Evolutionary conservation across 1,140 invertebrate genomes (phyloP), one percentile per base, ranked within the genome.

Genomic region (Zaprionus tsacasi): DNA sequence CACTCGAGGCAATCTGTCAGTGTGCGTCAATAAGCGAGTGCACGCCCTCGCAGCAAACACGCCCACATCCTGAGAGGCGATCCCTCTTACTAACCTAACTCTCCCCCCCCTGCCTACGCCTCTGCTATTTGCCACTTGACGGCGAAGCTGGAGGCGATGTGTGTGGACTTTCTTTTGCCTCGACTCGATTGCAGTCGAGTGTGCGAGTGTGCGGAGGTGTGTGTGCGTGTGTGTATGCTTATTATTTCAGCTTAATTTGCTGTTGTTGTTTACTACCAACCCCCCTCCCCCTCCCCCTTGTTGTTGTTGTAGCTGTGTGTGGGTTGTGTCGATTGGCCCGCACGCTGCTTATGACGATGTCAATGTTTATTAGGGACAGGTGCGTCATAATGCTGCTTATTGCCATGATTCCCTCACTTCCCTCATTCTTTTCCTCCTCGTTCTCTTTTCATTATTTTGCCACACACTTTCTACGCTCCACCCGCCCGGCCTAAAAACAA

Each of bases 301-400:
- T 36, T n/a, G 17, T 59, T 67, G 38, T 50, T 64, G 12, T 52
- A 17, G 17, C 36, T 45, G 25, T 43, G 55, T 48, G 65, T 68
- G 56, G 66, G 66, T 36, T 36, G 36, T 63, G 36, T 63, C 36
- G 61, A 70, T 55, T 70, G 38, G 38, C 36, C 27, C 55, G 50
- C 63, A 63, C 61, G 50, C 55, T 70, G 68, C 55, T 63, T 64
- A 56, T 63, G 38, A 17, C 68, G 21, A 70, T 50, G 45, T 33
- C 45, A 40, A 30, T 57, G 70, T 43, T 69, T 74, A 74, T 69
- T 74, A 74, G 50, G 65, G 38, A 57, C 71, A 74, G 71, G 71
- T 74, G 70, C 65, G 70, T 57, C 65, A 69, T 73, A 67, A 56
- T 73, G 57, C 57, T 55, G 71, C 57, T 57, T 61, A 74, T 61